Base-by-base conservation (phyloP, 2,888 invertebrate species). In the Patella caerulea region DNA sequence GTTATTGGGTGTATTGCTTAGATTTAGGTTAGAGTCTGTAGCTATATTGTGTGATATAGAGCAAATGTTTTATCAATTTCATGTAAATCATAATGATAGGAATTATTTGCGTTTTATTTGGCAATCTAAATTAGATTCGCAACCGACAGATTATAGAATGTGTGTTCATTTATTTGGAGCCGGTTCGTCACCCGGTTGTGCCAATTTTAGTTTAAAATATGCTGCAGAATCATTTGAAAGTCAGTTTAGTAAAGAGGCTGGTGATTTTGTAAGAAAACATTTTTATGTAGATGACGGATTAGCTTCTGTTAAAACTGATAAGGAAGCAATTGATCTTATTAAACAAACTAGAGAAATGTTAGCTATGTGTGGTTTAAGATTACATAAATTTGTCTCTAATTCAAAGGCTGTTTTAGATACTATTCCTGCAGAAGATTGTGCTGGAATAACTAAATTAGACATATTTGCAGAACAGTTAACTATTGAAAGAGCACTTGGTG, bases 281-380 rank as follows among this genome's bases (percentile, higher is more conserved):
- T 84, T 85, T 69, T 84, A 83, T 73, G 84, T 85, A 3, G 85
- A 85, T 71, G 83, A 84, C 72, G 84, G 84, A 2, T 29, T 84
- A 4, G 73, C 71, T n/a, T 79, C 78, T 9, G 76, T 82, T 3
- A 70, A 76, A 9, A 71, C 81, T 24, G 72, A 17, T 11, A 19
- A 59, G 19, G 59, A 59, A 59, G 59, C 59, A 17, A 59, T 14
- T 7, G 59, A 59, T 59, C 59, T 59, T 59, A 59, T 59, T n/a
- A 19, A 59, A 17, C 17, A 59, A 59, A n/a, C n/a, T 59, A 59
- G 4, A 59, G n/a, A 5, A n/a, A 15, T 59, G 9, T 59, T 59
- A 55, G 55, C 55, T 14, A 79, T 78, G 24, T 81, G 81, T 73
- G 82, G 82, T 5, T 24, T 86, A 12, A 65, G 78, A 34, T 70